Base-by-base conservation (phyloP, 2,888 invertebrate species). In the Hetaerina titia region DNA sequence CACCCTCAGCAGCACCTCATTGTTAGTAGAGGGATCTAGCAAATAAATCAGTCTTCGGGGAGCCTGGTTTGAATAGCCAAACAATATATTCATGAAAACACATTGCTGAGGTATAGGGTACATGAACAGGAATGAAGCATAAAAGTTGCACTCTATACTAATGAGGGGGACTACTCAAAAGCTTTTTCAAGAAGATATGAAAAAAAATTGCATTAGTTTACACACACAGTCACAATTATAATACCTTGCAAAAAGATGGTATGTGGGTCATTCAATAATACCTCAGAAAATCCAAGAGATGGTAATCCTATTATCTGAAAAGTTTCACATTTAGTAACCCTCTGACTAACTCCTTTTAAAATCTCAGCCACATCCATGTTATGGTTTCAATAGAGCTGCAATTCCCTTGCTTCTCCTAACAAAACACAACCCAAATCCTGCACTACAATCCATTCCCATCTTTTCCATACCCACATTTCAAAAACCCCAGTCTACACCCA, bases 1-100 rank as follows among this genome's bases (percentile, higher is more conserved):
- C 95, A 97, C 97, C 94, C 97, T 96, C 87, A 97, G 96, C 58
- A 97, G 96, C 45, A 97, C 96, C 89, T 97, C 97, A 95, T 97
- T 97, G 89, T 96, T 96, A 6, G 96, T 96, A 15, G 96, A 96
- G 45, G 96, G 96, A 81, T 97, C 96, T 69, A 97, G 96, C 95
- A 97, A 96, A 95, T 97, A 97, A 94, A 97, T 96, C 74, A 97
- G 96, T 95, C 97, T 96, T 60, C 96, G 96, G 17, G 97, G 97
- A 74, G 97, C 97, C 97, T 97, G 96, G 5, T 96, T 96, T 95
- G 25, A 31, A 19, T n/a, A 95, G 45, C 17, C 92, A 94, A 22
- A 31, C 31, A 9, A 90, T 94, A 74, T 89, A 13, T 74, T 11
- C 25, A 89, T 90, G 1, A 19, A 95, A 81, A 89, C 90, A 89